Base-by-base conservation (phyloP, 2,797 vertebrate genomes). In the Zalophus californianus region DNA sequence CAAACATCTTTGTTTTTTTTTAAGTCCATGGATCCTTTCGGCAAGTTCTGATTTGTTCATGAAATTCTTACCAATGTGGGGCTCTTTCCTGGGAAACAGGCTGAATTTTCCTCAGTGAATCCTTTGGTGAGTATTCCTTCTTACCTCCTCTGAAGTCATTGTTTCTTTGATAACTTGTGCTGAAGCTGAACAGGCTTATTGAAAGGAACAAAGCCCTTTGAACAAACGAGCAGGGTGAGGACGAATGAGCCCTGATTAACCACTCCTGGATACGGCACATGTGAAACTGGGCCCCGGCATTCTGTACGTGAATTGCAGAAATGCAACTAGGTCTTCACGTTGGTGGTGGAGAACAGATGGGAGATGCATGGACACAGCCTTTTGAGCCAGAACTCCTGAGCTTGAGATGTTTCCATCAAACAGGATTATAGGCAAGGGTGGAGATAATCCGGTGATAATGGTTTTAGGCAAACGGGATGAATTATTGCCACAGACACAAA, bases 131-230 rank as follows among this genome's bases (percentile, higher is more conserved):
- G 14, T 3, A 11, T 79, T 15, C 14, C 68, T 15, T 75, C 35
- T 68, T 44, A 68, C 4, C 13, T 90, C 83, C 32, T 93, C 73
- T 80, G 92, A 94, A 86, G 64, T 72, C 21, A 90, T 16, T 87
- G 72, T 94, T 58, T 66, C 35, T 44, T 38, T 56, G 78, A 60
- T 21, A 54, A 54, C n/a, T 79, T 66, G 60, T 29, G 38, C 78
- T 82, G 73, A 91, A 80, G 48, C n/a, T 35, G 27, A 66, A 60
- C 44, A 70, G 50, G 15, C 68, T 92, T 23, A 48, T 1, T 91
- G 82, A 75, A 86, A 29, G 62, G 86, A 96, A 94, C 44, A 88
- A 95, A 95, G 52, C 18, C 73, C 38, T 73, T 87, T 27, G 44
- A 78, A 82, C 52, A 89, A 83, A 86, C 0, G n/a, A 86, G 11